phyloP scores from a whole-genome alignment of 1,140 invertebrate species.

The Aphelinus atriplicis region DNA sequence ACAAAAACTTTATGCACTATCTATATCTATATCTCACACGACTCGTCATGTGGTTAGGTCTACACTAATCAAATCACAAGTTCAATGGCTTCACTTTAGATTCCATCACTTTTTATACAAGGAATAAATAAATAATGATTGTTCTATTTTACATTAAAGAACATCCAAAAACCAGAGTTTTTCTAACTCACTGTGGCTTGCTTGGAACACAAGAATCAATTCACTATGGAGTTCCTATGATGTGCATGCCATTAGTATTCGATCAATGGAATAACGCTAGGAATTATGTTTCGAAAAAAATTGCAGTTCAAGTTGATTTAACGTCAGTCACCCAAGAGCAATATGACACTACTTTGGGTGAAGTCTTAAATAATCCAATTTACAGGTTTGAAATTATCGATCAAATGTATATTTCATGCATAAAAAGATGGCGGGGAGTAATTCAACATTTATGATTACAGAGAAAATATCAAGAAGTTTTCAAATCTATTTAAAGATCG shows the following conservation, averaged over 20 bases:
- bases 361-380: constrained; percentile 50
- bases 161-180: constrained; percentile 65
- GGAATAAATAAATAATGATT: too few species aligned
- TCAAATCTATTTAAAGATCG: constrained; percentile 53
- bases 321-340: constrained; percentile 48
- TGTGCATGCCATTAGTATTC: constrained; percentile 77
- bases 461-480: constrained; percentile 42
- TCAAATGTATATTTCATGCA: too few species aligned
- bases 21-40: too few species aligned
- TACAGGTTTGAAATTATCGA: constrained; percentile 47
- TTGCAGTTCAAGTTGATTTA: constrained; percentile 52
- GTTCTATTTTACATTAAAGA: constrained; percentile 52
- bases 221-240: constrained; percentile 77
- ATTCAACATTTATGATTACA: constrained; percentile 26
- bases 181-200: constrained; percentile 80
- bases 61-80: too few species aligned
- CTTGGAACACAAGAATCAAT: constrained; percentile 79
- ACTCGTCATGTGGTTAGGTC: too few species aligned
- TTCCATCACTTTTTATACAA: too few species aligned
- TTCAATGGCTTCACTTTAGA: too few species aligned
- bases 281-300: constrained; percentile 52
- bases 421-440: too few species aligned
- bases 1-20: too few species aligned
- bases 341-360: constrained; percentile 50
- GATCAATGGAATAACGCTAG: constrained; percentile 70